These are phyloP conservation scores for Labia minor DNA, from an alignment of 2,888 invertebrate species.

Conservation along the genomic window DNA sequence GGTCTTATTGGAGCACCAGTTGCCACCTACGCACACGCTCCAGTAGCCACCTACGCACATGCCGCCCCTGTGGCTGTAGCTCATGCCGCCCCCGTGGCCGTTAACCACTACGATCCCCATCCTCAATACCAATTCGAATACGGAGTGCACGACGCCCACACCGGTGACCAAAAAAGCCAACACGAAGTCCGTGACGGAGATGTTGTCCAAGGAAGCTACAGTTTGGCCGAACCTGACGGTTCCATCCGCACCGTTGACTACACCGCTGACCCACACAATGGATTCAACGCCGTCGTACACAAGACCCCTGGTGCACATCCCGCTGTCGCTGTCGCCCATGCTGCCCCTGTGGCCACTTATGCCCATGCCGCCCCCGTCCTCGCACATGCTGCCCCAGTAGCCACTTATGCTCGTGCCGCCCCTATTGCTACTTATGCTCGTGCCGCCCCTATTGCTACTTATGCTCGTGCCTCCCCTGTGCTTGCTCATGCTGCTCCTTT, in stretches of 20 bases:
- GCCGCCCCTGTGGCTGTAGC: background rate
- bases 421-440: background rate
- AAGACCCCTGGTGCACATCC: conserved; percentile 21
- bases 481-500: conserved; percentile 17
- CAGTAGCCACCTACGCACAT: background rate
- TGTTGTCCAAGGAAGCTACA: background rate
- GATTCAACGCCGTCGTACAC: conserved; percentile 3
- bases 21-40: background rate
- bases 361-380: background rate
- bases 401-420: conserved; percentile 19
- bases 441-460: conserved; percentile 28
- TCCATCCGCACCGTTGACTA: conserved; percentile 24
- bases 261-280: conserved; percentile 8
- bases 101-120: background rate
- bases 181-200: background rate
- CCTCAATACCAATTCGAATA: background rate
- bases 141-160: background rate
- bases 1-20: background rate
- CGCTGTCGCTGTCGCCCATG: conserved; percentile 27
- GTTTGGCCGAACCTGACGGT: background rate
- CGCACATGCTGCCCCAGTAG: conserved; percentile 26
- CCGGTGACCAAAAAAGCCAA: background rate
- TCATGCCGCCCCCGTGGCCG: conserved; percentile 29
- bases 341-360: conserved; percentile 23
- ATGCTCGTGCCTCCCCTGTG: conserved; percentile 19